phyloP scores from a whole-genome alignment of 2,797 vertebrate species.

The Lutjanus campechanus region DNA sequence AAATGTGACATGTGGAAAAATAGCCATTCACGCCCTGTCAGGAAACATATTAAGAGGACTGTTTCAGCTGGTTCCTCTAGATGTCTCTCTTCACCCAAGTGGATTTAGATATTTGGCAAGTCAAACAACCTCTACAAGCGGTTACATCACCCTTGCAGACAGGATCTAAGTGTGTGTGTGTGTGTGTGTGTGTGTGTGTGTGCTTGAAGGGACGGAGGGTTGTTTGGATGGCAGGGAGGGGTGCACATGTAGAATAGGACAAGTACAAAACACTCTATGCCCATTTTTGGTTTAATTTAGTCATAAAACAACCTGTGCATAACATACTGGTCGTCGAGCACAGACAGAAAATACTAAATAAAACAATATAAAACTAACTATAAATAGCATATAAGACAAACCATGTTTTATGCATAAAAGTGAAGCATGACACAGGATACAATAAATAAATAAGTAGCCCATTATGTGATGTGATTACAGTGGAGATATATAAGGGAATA shows the following conservation, averaged over 20 bases:
- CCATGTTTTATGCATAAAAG: not conserved
- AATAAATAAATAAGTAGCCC: too few relatives aligned
- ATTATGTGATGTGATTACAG: too few relatives aligned
- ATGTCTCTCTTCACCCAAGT: constrained; percentile 67
- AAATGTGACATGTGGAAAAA: not conserved
- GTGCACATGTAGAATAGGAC: not conserved
- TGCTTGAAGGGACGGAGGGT: constrained; percentile 2
- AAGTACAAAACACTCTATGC: not conserved
- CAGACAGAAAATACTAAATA: not conserved
- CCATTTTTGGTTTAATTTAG: not conserved
- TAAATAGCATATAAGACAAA: not conserved
- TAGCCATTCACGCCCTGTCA: not conserved
- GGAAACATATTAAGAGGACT: constrained; percentile 3
- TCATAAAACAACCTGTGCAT: not conserved
- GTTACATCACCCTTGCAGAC: constrained; percentile 42
- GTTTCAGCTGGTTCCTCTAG: constrained; percentile 66
- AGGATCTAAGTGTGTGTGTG: constrained; percentile 5
- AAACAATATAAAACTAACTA: too few relatives aligned
- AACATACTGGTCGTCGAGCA: not conserved
- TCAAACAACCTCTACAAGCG: constrained; percentile 22
- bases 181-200: constrained; percentile 10
- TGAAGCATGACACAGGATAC: not conserved
- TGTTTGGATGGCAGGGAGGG: not conserved
- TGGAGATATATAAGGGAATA: too few relatives aligned
- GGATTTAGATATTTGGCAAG: constrained; percentile 9